phyloP scores from a whole-genome alignment of 2,888 invertebrate genomes.

The Hololepta plana region DNA sequence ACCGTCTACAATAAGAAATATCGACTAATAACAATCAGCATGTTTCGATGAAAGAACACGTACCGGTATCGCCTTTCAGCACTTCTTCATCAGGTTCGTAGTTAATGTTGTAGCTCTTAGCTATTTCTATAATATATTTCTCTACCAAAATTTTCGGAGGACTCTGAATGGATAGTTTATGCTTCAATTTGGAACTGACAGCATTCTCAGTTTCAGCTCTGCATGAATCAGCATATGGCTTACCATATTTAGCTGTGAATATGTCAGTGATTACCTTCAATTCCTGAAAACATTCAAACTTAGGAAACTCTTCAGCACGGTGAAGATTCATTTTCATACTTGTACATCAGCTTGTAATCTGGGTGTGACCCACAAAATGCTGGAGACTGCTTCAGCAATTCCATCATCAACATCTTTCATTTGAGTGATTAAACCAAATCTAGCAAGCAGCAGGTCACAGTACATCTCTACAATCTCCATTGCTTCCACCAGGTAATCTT shows the following conservation, averaged over 20 bases:
- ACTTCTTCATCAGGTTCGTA: constrained; percentile 91
- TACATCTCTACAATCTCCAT: constrained; percentile 99
- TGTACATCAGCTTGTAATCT: constrained; percentile 72
- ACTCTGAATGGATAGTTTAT: constrained; percentile 84
- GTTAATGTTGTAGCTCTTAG: constrained; percentile 83
- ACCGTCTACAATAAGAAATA: constrained; percentile 45
- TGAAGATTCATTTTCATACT: constrained; percentile 29
- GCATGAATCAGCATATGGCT: constrained; percentile 79
- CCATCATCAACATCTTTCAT: constrained; percentile 95
- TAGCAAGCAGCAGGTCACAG: constrained; percentile 87
- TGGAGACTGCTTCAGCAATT: constrained; percentile 87
- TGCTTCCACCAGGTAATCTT: constrained; percentile 98
- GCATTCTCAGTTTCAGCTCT: constrained; percentile 63
- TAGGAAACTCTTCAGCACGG: not conserved
- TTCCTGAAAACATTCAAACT: constrained; percentile 30
- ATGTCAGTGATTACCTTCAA: constrained; percentile 73
- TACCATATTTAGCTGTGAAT: constrained; percentile 82
- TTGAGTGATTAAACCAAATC: constrained; percentile 91
- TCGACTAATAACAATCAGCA: too few relatives aligned
- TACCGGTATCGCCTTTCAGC: constrained; percentile 65
- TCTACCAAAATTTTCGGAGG: constrained; percentile 92
- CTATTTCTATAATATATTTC: constrained; percentile 89
- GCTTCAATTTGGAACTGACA: constrained; percentile 78
- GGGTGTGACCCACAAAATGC: constrained; percentile 94
- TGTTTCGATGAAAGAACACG: too few relatives aligned